Evolutionary conservation across 2,797 vertebrate genomes (phyloP).

Genomic region (Heterohyrax brucei): DNA sequence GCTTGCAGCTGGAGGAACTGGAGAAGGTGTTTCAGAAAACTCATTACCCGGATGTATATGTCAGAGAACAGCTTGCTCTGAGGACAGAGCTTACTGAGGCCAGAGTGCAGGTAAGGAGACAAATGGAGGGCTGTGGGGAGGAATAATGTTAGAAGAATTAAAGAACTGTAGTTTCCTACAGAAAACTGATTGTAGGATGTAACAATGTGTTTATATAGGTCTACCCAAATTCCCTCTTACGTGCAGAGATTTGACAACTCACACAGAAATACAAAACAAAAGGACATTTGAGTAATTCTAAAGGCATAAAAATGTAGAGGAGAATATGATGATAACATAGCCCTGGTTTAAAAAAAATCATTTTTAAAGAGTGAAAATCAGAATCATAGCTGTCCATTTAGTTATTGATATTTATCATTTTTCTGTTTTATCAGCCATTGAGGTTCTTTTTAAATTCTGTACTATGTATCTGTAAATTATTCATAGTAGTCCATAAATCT

Average conservation of each 20-base stretch:
- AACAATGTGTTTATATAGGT: not conserved
- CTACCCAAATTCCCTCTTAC: slow-evolving; percentile 38
- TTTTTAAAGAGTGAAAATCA: slow-evolving; percentile 21
- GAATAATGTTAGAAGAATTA: not conserved
- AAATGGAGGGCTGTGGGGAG: slow-evolving; percentile 1
- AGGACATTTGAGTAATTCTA: not conserved
- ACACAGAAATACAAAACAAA: not conserved
- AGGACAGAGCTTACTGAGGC: slow-evolving; percentile 99
- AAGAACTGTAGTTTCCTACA: not conserved
- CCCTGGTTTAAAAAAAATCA: not conserved
- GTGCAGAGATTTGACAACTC: slow-evolving; percentile 18
- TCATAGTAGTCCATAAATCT: not conserved
- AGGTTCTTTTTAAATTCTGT: not conserved
- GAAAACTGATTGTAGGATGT: not conserved
- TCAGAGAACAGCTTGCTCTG: slow-evolving; percentile 98
- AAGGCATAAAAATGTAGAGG: slow-evolving; percentile 9
- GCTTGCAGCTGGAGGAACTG: slow-evolving; percentile 97
- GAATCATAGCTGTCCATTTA: not conserved
- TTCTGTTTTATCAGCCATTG: not conserved
- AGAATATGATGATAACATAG: not conserved
- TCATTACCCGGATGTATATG: slow-evolving; percentile 99
- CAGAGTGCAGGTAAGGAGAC: slow-evolving; percentile 96
- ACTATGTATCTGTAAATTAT: not conserved
- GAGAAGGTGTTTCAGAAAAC: slow-evolving; percentile 99
- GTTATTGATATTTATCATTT: slow-evolving; percentile 32